A percentile compares a stretch with the other conserved stretches of the same genome.
These are phyloP conservation scores for Pycnonotus jocosus DNA, from an alignment of 2,113 vertebrate species.

Conservation along the genomic window DNA sequence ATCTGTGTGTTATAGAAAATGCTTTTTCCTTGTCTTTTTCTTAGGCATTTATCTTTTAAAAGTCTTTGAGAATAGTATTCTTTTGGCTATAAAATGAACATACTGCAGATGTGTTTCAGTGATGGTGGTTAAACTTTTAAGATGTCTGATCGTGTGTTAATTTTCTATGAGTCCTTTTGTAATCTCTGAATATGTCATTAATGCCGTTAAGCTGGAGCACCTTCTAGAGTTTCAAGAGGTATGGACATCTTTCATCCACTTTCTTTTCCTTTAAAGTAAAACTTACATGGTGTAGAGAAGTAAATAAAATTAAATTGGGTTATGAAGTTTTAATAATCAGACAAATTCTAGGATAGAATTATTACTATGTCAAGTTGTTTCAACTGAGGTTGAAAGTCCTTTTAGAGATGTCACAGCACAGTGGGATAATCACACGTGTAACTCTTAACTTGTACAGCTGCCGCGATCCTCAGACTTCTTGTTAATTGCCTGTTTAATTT, in stretches of 20 bases:
- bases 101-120: not conserved
- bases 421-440: not conserved
- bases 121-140: not conserved
- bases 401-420: not conserved
- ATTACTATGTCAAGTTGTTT: not conserved
- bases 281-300: not conserved
- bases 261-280: not conserved
- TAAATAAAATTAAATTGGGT: not conserved
- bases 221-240: not conserved
- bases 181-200: not conserved
- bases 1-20: not conserved
- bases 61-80: not conserved
- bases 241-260: fast-evolving
- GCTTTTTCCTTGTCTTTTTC: not conserved
- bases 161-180: not conserved
- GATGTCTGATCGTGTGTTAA: not conserved
- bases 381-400: not conserved
- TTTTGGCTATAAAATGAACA: not conserved
- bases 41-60: not conserved
- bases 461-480: not conserved
- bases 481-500: not conserved
- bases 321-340: not conserved
- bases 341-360: not conserved
- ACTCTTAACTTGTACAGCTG: not conserved
- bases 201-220: not conserved